Conservation (phyloP, 2,888 invertebrate species). For the Eristalis arbustorum region DNA sequence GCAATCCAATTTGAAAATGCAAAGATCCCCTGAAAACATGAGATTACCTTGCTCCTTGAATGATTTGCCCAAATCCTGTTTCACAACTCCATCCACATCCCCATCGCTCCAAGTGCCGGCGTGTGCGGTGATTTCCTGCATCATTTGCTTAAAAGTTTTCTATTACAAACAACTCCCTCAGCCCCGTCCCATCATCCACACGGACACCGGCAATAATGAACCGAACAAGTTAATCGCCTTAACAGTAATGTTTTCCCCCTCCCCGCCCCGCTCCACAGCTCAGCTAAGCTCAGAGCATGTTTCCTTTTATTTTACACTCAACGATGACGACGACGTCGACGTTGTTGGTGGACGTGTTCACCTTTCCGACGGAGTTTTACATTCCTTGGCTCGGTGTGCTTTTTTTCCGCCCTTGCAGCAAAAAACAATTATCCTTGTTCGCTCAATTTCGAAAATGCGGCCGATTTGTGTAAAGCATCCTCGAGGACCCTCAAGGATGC, state of each 20-base stretch:
- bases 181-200: neutral
- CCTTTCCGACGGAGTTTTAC: neutral
- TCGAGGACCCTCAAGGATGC: conserved; percentile 53
- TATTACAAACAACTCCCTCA: conserved; percentile 2
- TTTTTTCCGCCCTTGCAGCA: conserved; percentile 10
- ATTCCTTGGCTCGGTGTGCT: neutral
- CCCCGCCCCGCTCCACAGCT: neutral
- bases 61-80: neutral
- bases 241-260: conserved; percentile 39
- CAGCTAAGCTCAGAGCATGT: neutral
- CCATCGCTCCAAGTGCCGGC: neutral
- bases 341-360: neutral
- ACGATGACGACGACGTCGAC: neutral
- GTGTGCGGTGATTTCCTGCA: conserved; percentile 41
- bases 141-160: conserved; percentile 62
- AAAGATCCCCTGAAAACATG: neutral
- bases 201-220: conserved; percentile 18
- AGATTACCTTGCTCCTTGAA: neutral
- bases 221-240: conserved; percentile 60
- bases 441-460: conserved; percentile 60
- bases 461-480: conserved; percentile 59
- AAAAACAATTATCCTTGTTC: conserved; percentile 67
- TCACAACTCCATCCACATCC: neutral
- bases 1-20: neutral
- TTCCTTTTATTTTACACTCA: neutral